Percentiles rank a stretch among this genome's conserved stretches.
These are phyloP conservation scores for Diabrotica virgifera DNA, from an alignment of 1,140 invertebrate species.

Conservation along the genomic window DNA sequence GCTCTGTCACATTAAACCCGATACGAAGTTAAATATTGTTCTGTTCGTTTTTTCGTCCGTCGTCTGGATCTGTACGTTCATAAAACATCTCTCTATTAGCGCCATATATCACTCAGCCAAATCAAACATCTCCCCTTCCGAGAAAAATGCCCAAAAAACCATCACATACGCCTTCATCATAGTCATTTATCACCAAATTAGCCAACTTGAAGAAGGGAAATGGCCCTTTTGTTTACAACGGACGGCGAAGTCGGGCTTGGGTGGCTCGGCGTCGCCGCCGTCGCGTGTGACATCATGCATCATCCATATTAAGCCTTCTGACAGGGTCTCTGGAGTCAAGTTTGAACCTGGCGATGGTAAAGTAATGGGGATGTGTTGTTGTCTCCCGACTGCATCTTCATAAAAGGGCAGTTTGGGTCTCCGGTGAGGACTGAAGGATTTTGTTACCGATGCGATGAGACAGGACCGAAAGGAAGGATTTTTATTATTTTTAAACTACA, in stretches of 20 bases:
- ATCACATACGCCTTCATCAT: background rate
- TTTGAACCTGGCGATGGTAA: conserved; percentile 39
- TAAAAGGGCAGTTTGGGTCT: conserved; percentile 43
- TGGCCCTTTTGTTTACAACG: conserved; percentile 14
- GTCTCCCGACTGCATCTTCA: conserved; percentile 29
- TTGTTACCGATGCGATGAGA: background rate
- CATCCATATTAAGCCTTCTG: conserved; percentile 37
- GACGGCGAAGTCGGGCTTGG: background rate
- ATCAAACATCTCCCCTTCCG: background rate
- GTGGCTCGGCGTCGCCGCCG: conserved; percentile 12
- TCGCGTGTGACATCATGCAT: conserved; percentile 33
- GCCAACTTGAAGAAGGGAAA: conserved; percentile 15
- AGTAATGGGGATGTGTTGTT: conserved; percentile 45
- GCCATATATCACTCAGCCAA: background rate
- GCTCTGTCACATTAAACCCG: too few species aligned
- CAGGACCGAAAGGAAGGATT: background rate
- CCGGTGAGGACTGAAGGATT: conserved; percentile 17
- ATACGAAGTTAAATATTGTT: too few species aligned
- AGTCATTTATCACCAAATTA: conserved; percentile 13
- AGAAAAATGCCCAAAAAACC: background rate
- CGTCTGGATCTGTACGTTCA: too few species aligned
- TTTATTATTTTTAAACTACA: too few species aligned
- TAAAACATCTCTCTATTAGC: too few species aligned
- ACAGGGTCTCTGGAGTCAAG: conserved; percentile 36
- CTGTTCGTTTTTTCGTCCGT: too few species aligned